Evolutionary conservation across 2,888 invertebrate genomes (phyloP).

Genomic region (Pardosa pseudoannulata): DNA sequence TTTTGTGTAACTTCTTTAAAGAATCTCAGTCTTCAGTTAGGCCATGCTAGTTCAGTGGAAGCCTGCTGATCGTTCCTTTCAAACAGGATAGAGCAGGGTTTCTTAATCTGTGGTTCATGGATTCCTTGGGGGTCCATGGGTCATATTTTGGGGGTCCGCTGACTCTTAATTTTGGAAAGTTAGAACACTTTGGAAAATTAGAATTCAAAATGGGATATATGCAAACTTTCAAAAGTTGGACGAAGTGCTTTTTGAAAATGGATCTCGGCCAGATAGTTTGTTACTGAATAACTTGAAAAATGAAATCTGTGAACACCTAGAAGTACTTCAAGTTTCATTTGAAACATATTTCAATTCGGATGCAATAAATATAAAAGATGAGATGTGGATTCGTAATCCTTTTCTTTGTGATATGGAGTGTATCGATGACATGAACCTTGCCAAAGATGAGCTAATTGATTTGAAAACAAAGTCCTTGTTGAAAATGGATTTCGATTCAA

Average conservation of each 20-base stretch:
- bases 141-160: no score
- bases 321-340: constrained; percentile 7
- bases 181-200: constrained; percentile 44
- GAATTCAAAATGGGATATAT: constrained; percentile 39
- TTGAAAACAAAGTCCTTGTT: constrained; percentile 44
- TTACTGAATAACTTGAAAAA: constrained; percentile 14
- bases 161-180: no score
- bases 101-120: no score
- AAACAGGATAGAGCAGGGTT: no score
- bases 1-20: no score
- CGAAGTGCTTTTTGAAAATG: constrained; percentile 39
- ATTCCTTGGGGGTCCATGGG: no score
- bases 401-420: constrained; percentile 52
- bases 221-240: constrained; percentile 39
- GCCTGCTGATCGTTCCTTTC: no score
- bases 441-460: constrained; percentile 54
- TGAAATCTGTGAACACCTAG: constrained; percentile 1
- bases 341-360: constrained; percentile 35
- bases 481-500: constrained; percentile 45
- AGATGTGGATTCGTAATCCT: constrained; percentile 53
- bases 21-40: no score
- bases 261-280: constrained; percentile 37
- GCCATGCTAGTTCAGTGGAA: no score
- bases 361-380: constrained; percentile 48
- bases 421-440: constrained; percentile 51